Evolutionary conservation across 2,888 invertebrate species (phyloP).

Genomic region (Sarcophaga caerulescens): DNA sequence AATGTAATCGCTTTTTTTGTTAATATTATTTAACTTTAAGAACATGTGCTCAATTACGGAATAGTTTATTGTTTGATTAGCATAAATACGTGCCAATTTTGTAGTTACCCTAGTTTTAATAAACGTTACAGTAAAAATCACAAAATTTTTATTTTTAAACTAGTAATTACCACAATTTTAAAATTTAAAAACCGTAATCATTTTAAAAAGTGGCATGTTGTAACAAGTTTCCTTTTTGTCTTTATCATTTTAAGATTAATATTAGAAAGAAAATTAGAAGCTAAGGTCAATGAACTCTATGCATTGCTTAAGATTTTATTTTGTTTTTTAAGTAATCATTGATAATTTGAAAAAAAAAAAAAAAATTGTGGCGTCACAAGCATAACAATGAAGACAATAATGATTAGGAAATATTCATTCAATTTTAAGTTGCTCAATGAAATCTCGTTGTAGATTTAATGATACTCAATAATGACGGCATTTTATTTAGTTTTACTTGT

Average conservation of each 20-base stretch:
- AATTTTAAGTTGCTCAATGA: too few relatives aligned
- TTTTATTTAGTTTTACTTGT: too few relatives aligned
- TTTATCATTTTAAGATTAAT: not conserved
- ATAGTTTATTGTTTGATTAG: conserved; percentile 35
- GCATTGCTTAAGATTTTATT: too few relatives aligned
- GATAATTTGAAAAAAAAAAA: conserved; percentile 8
- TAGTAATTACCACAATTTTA: too few relatives aligned
- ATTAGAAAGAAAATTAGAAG: not conserved
- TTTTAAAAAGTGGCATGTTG: not conserved
- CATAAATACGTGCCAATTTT: not conserved
- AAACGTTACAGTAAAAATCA: too few relatives aligned
- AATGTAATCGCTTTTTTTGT: not conserved
- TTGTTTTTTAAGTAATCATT: not conserved
- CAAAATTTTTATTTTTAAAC: too few relatives aligned
- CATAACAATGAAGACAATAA: conserved; percentile 7
- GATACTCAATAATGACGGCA: too few relatives aligned
- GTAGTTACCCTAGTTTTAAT: too few relatives aligned
- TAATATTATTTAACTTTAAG: conserved; percentile 20
- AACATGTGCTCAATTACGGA: conserved; percentile 40
- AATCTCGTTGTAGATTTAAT: too few relatives aligned
- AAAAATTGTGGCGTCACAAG: conserved; percentile 3
- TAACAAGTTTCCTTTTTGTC: not conserved
- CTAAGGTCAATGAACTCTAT: conserved; percentile 11
- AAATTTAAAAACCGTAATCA: too few relatives aligned
- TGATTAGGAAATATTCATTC: not conserved